Evolutionary conservation across 2,113 vertebrate species (phyloP).

Genomic region (Himantopus leucocephalus): DNA sequence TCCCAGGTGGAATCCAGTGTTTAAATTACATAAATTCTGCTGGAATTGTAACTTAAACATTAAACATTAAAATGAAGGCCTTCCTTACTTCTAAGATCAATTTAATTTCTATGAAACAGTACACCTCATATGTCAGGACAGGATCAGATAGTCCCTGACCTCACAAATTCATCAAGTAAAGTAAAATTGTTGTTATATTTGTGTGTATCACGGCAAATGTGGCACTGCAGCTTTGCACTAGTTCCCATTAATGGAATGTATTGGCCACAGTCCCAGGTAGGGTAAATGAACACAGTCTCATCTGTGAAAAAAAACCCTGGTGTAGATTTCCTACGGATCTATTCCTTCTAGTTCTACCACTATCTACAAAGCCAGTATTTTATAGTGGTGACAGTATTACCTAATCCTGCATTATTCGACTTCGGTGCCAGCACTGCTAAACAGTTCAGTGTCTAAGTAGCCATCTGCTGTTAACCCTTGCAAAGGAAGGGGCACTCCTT

Average conservation of each 20-base stretch:
- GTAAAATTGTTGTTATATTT: neutral
- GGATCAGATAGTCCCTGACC: neutral
- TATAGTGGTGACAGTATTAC: neutral
- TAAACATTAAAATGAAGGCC: neutral
- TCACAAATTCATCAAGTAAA: neutral
- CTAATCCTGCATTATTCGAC: neutral
- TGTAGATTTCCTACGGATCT: neutral
- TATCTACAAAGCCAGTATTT: neutral
- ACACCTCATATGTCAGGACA: neutral
- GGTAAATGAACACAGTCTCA: neutral
- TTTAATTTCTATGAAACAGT: neutral
- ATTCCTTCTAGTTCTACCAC: neutral
- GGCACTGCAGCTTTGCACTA: neutral
- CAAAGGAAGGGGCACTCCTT: neutral
- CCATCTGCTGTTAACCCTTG: conserved; percentile 28
- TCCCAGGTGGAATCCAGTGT: neutral
- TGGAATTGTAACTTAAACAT: neutral
- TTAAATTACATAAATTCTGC: neutral
- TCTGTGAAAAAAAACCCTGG: neutral
- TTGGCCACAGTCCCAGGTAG: neutral
- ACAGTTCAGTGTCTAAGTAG: conserved; percentile 5
- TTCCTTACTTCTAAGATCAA: neutral
- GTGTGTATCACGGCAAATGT: neutral
- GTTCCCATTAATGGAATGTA: neutral
- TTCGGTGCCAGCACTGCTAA: conserved; percentile 13